Base-by-base conservation (phyloP, 2,113 vertebrate species). In the Cinclus mexicanus region DNA sequence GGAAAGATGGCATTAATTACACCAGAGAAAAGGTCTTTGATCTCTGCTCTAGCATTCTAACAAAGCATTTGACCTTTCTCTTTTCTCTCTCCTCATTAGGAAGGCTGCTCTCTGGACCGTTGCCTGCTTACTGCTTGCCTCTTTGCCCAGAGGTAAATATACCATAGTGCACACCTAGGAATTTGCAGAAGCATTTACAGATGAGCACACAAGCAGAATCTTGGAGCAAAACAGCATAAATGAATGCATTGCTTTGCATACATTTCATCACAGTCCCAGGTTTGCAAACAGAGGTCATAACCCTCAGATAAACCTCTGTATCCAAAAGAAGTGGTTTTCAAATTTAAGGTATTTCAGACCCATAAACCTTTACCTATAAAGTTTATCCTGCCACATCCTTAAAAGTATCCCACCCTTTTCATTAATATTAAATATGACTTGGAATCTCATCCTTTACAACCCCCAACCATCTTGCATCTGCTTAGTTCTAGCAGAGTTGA, bases 131-230 rank as follows among this genome's bases (percentile, higher is more conserved):
- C 72, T 97, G 64, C 78, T 93, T 56, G 29, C 31, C 4, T 95
- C 55, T 90, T 74, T 96, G n/a, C 80, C 80, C 41, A 75, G 41
- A 95, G 96, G 96, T 97, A 96, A 95, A 93, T 96, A 90, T 41
- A 31, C 17, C 35, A 15, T 3, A 77, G 37, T 9, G 52, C n/a
- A 59, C 17, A 70, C 26, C 44, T 41, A 81, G 78, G n/a, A 81
- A 29, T 56, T 46, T 49, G 13, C 42, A n/a, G 47, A 80, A 74
- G 53, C 47, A 52, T 57, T 81, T 83, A n/a, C 19, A 70, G 25
- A 23, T 2, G 6, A 83, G 52, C 55, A 59, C 24, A 53, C 25
- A 55, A 61, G 11, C 22, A 63, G 39, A 61, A 33, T 17, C 64
- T 50, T n/a, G 28, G 28, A 44, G 35, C 18, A 70, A 86, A 92